Evolutionary conservation across 2,113 vertebrate genomes (phyloP).

Genomic region (Pyxicephalus adspersus): DNA sequence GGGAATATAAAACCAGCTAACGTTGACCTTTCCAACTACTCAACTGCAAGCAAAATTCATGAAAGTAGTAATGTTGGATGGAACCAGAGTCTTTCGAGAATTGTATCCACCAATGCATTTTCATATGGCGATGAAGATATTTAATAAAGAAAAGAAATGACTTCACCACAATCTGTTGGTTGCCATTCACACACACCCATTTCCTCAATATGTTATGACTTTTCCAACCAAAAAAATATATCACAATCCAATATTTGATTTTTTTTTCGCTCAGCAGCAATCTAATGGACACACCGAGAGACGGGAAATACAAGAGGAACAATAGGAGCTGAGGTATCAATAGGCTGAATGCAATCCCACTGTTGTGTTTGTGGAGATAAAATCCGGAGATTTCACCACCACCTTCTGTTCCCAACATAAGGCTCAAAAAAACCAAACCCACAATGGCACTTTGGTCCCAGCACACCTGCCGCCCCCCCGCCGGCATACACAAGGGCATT

Average conservation of each 20-base stretch:
- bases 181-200: no score
- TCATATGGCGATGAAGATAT: no score
- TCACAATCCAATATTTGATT: not conserved
- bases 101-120: no score
- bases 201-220: no score
- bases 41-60: no score
- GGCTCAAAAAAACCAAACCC: conserved; percentile 9
- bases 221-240: no score
- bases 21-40: no score
- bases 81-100: no score
- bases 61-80: no score
- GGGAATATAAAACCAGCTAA: no score
- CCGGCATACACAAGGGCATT: not conserved
- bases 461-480: conserved; percentile 21
- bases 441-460: not conserved
- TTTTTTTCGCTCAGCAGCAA: not conserved
- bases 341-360: conserved; percentile 38
- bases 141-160: no score
- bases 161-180: no score
- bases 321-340: conserved; percentile 12
- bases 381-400: not conserved
- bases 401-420: conserved; percentile 13
- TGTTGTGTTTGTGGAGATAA: conserved; percentile 37
- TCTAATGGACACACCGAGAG: conserved; percentile 17
- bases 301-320: not conserved